Conservation (phyloP, 2,113 vertebrate genomes). For the Bos indicus region DNA sequence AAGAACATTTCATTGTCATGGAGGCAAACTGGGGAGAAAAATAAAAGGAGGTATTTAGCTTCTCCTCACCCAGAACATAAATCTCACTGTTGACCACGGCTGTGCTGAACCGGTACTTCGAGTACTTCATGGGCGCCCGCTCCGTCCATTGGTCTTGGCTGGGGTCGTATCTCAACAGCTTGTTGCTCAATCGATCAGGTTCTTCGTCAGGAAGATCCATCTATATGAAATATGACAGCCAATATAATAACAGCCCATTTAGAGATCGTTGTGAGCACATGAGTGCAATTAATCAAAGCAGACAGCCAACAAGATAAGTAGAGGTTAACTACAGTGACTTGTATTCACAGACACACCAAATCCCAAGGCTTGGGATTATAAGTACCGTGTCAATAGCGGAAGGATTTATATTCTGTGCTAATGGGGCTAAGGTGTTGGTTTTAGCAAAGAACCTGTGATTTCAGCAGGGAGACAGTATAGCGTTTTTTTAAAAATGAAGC, state of each 20-base stretch:
- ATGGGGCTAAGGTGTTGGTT: conserved; percentile 19
- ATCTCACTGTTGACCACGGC: conserved; percentile 91
- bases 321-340: conserved; percentile 61
- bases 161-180: conserved; percentile 90
- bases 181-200: conserved; percentile 94
- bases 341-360: conserved; percentile 18
- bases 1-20: conserved; percentile 57
- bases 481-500: background rate
- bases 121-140: conserved; percentile 90
- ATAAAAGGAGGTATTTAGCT: conserved; percentile 56
- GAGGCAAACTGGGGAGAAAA: conserved; percentile 64
- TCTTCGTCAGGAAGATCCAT: conserved; percentile 93
- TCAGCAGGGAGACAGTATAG: background rate
- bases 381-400: background rate
- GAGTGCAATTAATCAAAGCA: conserved; percentile 72
- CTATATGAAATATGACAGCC: conserved; percentile 83
- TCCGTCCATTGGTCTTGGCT: conserved; percentile 90
- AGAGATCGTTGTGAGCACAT: conserved; percentile 53
- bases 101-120: conserved; percentile 94
- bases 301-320: conserved; percentile 70
- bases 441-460: background rate
- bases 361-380: conserved; percentile 47
- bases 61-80: conserved; percentile 91
- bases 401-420: conserved; percentile 11
- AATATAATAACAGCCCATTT: conserved; percentile 63